A percentile compares a stretch with the other conserved stretches of the same genome.
These are phyloP conservation scores for Dendrocincla tyrannina DNA, from an alignment of 2,797 vertebrate species.

Conservation along the genomic window DNA sequence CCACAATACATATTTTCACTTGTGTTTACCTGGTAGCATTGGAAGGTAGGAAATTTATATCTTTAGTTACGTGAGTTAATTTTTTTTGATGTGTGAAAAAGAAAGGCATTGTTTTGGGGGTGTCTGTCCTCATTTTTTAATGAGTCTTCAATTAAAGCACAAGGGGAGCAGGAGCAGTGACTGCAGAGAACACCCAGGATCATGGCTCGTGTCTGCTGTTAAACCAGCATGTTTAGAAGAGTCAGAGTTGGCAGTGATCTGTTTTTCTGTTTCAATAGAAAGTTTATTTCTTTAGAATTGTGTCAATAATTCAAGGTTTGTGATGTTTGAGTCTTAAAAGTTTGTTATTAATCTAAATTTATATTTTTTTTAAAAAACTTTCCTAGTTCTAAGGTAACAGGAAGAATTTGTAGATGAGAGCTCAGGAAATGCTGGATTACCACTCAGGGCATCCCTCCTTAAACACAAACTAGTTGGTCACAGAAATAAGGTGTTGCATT, in stretches of 20 bases:
- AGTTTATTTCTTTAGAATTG: neutral
- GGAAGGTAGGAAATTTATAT: neutral
- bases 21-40: fast-evolving
- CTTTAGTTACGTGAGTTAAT: neutral
- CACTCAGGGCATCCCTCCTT: neutral
- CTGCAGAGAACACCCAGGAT: neutral
- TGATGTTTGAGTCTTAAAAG: neutral
- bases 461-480: neutral
- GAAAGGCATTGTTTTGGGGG: neutral
- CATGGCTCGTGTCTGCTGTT: neutral
- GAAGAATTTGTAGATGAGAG: neutral
- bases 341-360: neutral
- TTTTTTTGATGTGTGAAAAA: neutral
- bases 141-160: neutral
- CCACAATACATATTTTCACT: neutral
- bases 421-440: neutral
- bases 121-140: neutral
- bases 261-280: neutral
- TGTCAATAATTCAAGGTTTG: neutral
- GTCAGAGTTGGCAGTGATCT: neutral
- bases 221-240: neutral
- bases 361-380: neutral
- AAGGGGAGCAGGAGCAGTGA: neutral
- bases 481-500: neutral
- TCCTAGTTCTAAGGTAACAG: neutral